A percentile compares a stretch with the other conserved stretches of the same genome.
These are phyloP conservation scores for Listrodromus nycthemerus DNA, from an alignment of 2,888 invertebrate genomes.

Conservation along the genomic window DNA sequence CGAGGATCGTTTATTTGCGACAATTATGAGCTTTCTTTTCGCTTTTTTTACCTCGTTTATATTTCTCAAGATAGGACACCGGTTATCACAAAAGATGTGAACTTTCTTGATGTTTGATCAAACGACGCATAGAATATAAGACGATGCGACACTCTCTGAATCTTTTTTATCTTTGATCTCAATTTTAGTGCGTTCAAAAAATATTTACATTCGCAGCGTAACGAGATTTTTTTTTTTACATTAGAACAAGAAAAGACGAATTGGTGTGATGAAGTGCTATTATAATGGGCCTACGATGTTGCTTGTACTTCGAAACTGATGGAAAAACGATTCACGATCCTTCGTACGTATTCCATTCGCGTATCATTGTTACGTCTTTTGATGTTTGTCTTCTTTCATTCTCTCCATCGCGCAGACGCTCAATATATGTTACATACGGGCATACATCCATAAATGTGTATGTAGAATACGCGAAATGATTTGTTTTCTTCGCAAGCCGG, in stretches of 20 bases:
- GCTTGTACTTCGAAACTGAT: conserved; percentile 21
- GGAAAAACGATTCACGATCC: conserved; percentile 13
- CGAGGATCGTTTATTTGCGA: conserved; percentile 32
- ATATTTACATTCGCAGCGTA: conserved; percentile 61
- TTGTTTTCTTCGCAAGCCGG: conserved; percentile 49
- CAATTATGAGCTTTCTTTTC: conserved; percentile 25
- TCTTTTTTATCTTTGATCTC: conserved; percentile 48
- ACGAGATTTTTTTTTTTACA: conserved; percentile 36
- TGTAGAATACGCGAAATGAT: conserved; percentile 64
- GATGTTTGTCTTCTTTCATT: conserved; percentile 13
- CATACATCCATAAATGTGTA: conserved; percentile 47
- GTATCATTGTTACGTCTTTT: conserved; percentile 32
- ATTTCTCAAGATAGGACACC: conserved; percentile 40
- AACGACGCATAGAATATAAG: conserved; percentile 33
- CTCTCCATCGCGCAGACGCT: conserved; percentile 34
- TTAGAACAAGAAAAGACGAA: conserved; percentile 33
- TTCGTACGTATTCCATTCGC: conserved; percentile 23
- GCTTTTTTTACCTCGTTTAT: neutral
- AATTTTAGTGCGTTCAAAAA: conserved; percentile 64
- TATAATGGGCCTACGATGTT: conserved; percentile 15
- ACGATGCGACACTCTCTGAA: conserved; percentile 13
- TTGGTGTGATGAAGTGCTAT: conserved; percentile 18
- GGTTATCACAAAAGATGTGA: conserved; percentile 48
- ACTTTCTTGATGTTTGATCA: conserved; percentile 7
- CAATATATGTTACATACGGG: conserved; percentile 45